A percentile compares a stretch with the other conserved stretches of the same genome.
Conservation (phyloP, 2,888 invertebrate genomes). For the Caenorhabditis uteleia region DNA sequence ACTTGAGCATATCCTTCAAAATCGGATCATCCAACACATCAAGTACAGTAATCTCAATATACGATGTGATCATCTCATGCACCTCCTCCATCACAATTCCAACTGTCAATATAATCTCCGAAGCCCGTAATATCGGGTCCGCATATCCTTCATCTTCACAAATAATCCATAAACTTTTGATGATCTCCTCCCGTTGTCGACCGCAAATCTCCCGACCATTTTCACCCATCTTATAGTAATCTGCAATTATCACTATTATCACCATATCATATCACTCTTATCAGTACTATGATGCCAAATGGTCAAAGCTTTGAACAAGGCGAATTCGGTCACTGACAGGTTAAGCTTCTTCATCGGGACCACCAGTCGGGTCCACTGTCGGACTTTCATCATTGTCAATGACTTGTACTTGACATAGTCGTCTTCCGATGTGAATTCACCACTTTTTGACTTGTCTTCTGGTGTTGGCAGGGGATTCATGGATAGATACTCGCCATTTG, state of each 20-base stretch:
- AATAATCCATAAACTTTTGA: constrained; percentile 16
- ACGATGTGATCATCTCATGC: constrained; percentile 27
- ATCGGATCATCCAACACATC: constrained; percentile 32
- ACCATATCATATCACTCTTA: too few species aligned
- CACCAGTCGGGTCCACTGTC: constrained; percentile 25
- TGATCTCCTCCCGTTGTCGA: constrained; percentile 26
- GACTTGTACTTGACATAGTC: constrained; percentile 24
- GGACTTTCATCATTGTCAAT: constrained; percentile 18
- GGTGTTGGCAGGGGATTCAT: constrained; percentile 19
- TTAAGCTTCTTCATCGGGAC: constrained; percentile 24
- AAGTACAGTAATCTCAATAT: constrained; percentile 28
- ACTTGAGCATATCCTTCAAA: constrained; percentile 32
- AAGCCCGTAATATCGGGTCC: constrained; percentile 14
- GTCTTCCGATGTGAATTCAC: constrained; percentile 21
- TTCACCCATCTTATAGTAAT: constrained; percentile 32
- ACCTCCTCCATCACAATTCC: constrained; percentile 17
- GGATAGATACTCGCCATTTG: constrained; percentile 20
- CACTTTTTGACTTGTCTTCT: constrained; percentile 9
- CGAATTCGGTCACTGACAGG: constrained; percentile 23
- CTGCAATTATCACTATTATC: too few species aligned
- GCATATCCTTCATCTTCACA: constrained; percentile 28
- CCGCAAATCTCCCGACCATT: constrained; percentile 12
- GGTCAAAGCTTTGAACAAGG: constrained; percentile 30
- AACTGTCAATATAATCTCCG: constrained; percentile 17
- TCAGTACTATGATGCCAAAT: constrained; percentile 44